Base-by-base conservation (phyloP, 64 coral and sea anemone genomes). In the Catalaphyllia jardinei region DNA sequence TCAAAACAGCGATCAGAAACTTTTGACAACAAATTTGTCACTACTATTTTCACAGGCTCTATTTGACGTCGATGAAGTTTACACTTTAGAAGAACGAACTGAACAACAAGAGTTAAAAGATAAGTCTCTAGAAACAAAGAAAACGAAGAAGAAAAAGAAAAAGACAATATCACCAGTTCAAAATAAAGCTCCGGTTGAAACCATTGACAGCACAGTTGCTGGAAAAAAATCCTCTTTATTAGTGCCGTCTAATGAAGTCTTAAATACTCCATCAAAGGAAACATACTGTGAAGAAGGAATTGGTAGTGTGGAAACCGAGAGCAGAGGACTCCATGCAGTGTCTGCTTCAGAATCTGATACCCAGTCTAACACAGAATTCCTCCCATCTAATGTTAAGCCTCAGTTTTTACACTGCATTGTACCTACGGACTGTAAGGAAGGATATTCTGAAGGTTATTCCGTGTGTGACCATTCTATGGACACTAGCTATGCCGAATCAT, bases 21-120 rank as follows among this genome's bases (percentile, higher is more conserved):
- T 67, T 17, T 65, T 19, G 18, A 65, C 4, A 19, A 6, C 15
- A 1, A 65, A 22, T 33, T 33, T 62, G 30, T 31, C 4, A 63
- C 8, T 67, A n/a, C n/a, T 14, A 3, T 60, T 83, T 69, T 94
- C 24, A 20, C 29, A 98, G 96, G 96, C 96, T 46, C 86, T 98
- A 72, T 95, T 95, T 76, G 96, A 98, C 79, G 96, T 98, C n/a
- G 96, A 98, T 89, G 96, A 98, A 83, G 91, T 96, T 1, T 96
- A 96, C 82, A 96, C 94, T 14, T 62, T 92, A 29, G 94, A 96
- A 39, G 71, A 93, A 72, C 89, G 76, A 79, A 80, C 77, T 50
- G 29, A 54, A 22, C 76, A 52, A 81, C 60, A 71, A 72, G 18
- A 28, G 19, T 15, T 54, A 31, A 51, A 86, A 25, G 74, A 63